Conservation (phyloP, 2,797 vertebrate species). For the Cuculus canorus region DNA sequence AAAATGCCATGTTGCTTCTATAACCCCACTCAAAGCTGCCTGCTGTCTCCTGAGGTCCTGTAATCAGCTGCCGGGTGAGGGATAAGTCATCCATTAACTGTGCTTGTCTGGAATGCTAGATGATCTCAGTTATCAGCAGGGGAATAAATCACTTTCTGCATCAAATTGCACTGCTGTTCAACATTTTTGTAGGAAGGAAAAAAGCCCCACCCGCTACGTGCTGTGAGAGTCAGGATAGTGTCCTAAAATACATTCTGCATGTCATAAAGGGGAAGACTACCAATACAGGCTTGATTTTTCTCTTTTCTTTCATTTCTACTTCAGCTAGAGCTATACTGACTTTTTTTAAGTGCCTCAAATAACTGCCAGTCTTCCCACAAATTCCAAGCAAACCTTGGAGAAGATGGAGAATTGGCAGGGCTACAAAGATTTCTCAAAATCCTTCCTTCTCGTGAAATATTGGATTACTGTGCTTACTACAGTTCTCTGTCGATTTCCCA, state of each 20-base stretch:
- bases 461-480: not conserved
- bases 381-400: not conserved
- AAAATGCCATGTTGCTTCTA: slow-evolving; percentile 51
- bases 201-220: not conserved
- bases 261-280: not conserved
- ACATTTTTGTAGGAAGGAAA: slow-evolving; percentile 13
- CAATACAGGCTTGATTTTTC: not conserved
- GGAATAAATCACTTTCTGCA: slow-evolving; percentile 72
- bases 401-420: not conserved
- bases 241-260: not conserved
- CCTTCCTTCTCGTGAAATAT: not conserved
- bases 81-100: slow-evolving; percentile 80
- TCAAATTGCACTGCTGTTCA: slow-evolving; percentile 50
- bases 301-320: not conserved
- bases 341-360: not conserved
- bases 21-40: slow-evolving; percentile 47
- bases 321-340: not conserved
- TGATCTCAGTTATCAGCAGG: slow-evolving; percentile 77
- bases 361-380: not conserved
- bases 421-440: not conserved
- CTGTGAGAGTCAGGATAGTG: not conserved
- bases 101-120: slow-evolving; percentile 68
- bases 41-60: slow-evolving; percentile 63
- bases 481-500: not conserved
- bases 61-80: slow-evolving; percentile 57